Evolutionary conservation across 2,888 invertebrate species (phyloP), one percentile per base, ranked within the genome.

Genomic region (Stenotaenia linearis): DNA sequence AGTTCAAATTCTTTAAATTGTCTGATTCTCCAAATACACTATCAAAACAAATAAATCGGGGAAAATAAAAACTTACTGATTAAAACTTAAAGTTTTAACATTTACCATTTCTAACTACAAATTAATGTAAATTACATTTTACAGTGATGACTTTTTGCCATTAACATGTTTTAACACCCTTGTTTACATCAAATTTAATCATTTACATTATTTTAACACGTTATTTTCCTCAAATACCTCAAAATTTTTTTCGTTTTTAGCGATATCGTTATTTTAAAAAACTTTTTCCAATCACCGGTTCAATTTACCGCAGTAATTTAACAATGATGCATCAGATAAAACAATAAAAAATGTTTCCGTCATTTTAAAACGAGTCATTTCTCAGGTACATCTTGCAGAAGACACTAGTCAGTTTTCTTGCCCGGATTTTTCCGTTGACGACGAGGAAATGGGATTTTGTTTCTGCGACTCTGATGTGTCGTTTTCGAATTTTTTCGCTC

Each of bases 381-480:
- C 23, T 75, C 75, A 75, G 75, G 75, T 75, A 75, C 75, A 30
- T 30, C 75, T 75, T 25, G 75, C 32, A 28, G 75, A 25, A 25
- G 23, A 35, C 37, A 77, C 35, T 37, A 6, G 77, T 77, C 77
- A 77, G 77, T 77, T 77, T 9, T 77, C 35, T 77, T 32, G 77
- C 1, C 18, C 77, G 6, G 77, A 1, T 10, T 32, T 37, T 77
- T 37, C 77, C 37, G 35, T 35, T 12, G 77, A n/a, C 23, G 37
- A 32, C 3, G 37, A 18, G 18, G 77, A 37, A 37, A 35, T 32
- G 1, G 77, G 23, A n/a, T 23, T 35, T 76, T 23, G 32, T 76
- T 15, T n/a, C 32, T 7, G 28, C 6, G 35, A 23, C 77, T 37
- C 35, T 1, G 40, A 7, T 15, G 35, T 76, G 32, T 32, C 77